Percentiles rank a stretch among this genome's conserved stretches.
Evolutionary conservation across 1,140 invertebrate species (phyloP).

Genomic region (Frieseomelitta varia): DNA sequence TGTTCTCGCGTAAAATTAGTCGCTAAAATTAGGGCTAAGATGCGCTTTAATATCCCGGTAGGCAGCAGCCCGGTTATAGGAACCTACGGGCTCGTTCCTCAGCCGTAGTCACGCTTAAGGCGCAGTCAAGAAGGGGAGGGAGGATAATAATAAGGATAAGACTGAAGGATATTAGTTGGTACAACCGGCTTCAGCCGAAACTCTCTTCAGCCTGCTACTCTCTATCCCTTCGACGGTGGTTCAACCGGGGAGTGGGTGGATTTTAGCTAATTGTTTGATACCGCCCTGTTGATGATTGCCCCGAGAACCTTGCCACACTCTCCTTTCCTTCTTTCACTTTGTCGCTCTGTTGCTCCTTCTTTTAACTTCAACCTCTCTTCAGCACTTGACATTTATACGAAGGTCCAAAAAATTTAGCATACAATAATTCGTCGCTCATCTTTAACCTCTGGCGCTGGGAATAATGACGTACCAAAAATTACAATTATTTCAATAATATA

Average conservation of each 20-base stretch:
- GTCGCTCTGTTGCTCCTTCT: too few species aligned
- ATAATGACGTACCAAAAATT: too few species aligned
- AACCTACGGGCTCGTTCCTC: slow-evolving; percentile 42
- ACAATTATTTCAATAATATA: too few species aligned
- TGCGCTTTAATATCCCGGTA: slow-evolving; percentile 70
- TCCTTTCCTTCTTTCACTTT: too few species aligned
- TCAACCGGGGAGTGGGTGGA: slow-evolving; percentile 35
- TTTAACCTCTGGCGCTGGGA: too few species aligned
- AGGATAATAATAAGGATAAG: slow-evolving; percentile 77
- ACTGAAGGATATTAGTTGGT: slow-evolving; percentile 77
- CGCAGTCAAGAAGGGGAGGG: slow-evolving; percentile 50
- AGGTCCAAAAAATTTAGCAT: too few species aligned
- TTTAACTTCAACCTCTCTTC: too few species aligned
- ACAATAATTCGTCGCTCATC: too few species aligned
- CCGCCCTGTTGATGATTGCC: slow-evolving; percentile 50
- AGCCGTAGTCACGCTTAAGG: slow-evolving; percentile 52
- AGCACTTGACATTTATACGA: too few species aligned
- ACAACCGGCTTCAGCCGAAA: slow-evolving; percentile 56
- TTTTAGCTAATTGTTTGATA: slow-evolving; percentile 76
- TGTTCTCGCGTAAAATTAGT: slow-evolving; percentile 69
- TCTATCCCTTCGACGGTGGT: slow-evolving; percentile 34
- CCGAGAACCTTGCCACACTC: background rate
- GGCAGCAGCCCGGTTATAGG: slow-evolving; percentile 50
- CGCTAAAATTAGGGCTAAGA: slow-evolving; percentile 61
- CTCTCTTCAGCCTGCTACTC: slow-evolving; percentile 33